Evolutionary conservation across 2,797 vertebrate genomes (phyloP), one percentile per base, ranked within the genome.

Genomic region (Sphenodon punctatus): DNA sequence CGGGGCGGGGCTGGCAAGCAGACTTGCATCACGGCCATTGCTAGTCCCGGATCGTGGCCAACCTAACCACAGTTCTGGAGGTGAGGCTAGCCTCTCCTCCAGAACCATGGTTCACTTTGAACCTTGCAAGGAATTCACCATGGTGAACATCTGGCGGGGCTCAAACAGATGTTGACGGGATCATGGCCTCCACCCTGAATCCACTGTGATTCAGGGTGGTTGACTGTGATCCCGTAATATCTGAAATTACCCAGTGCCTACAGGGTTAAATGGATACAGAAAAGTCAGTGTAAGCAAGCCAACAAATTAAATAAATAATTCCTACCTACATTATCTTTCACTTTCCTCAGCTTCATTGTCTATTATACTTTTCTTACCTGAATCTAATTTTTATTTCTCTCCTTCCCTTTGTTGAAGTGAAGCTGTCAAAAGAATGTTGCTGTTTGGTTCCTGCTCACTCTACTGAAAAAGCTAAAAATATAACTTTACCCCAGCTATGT

Each of bases 261-360:
- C n/a, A n/a, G 84, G 69, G 89, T 90, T 92, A 89, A 88, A 82
- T 78, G 77, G 85, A 82, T 69, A 71, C 81, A 77, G 85, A 80
- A 86, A 90, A 91, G 80, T 91, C 86, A 88, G 74, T 82, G 75
- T 65, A 86, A 90, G 90, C 61, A 67, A 91, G 75, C 75, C 45
- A 49, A 45, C 42, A 63, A 77, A 76, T 70, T 75, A 81, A 84
- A 93, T 87, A 92, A 91, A 93, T 86, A 91, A 89, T 86, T 90
- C 63, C 84, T 80, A 55, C 85, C 80, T 71, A 66, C 25, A 14
- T 82, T 78, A 56, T 88, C 78, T n/a, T 49, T 67, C 73, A 45
- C 77, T 92, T 68, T 76, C 61, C 65, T 72, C 59, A 64, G 80
- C 86, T 76, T 82, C 80, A 66, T 80, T 78, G 87, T 82, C 46